A percentile compares a stretch with the other conserved stretches of the same genome.
Conservation (phyloP, 2,113 vertebrate genomes). For the Centropus bengalensis region DNA sequence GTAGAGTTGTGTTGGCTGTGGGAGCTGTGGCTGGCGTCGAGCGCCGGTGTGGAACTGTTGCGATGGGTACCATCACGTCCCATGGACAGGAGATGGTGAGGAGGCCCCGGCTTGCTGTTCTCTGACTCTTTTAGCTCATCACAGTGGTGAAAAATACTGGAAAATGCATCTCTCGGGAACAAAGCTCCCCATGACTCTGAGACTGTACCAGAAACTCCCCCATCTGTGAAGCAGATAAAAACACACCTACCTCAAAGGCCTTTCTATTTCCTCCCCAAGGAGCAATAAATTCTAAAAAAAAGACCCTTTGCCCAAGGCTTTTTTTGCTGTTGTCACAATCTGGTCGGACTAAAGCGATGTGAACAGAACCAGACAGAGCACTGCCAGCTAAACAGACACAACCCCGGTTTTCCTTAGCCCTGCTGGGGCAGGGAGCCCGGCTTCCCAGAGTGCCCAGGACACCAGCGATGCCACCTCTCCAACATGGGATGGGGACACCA, state of each 20-base stretch:
- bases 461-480: rapidly evolving
- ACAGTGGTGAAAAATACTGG: background rate
- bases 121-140: background rate
- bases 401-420: background rate
- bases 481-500: background rate
- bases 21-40: rapidly evolving
- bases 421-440: background rate
- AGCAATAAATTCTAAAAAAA: slow-evolving; percentile 30
- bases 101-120: rapidly evolving
- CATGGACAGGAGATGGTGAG: rapidly evolving
- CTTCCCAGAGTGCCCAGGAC: background rate
- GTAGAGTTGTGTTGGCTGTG: background rate
- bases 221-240: slow-evolving; percentile 49
- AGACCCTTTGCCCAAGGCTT: background rate
- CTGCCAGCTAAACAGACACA: background rate
- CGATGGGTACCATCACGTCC: rapidly evolving
- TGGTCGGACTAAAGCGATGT: background rate
- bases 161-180: slow-evolving; percentile 1
- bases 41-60: rapidly evolving
- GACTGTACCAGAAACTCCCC: slow-evolving; percentile 16
- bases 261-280: background rate
- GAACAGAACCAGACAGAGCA: background rate
- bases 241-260: slow-evolving; percentile 35
- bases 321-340: background rate
- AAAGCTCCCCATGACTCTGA: background rate